Evolutionary conservation across 2,888 invertebrate genomes (phyloP).

Genomic region (Ellobium chinense): DNA sequence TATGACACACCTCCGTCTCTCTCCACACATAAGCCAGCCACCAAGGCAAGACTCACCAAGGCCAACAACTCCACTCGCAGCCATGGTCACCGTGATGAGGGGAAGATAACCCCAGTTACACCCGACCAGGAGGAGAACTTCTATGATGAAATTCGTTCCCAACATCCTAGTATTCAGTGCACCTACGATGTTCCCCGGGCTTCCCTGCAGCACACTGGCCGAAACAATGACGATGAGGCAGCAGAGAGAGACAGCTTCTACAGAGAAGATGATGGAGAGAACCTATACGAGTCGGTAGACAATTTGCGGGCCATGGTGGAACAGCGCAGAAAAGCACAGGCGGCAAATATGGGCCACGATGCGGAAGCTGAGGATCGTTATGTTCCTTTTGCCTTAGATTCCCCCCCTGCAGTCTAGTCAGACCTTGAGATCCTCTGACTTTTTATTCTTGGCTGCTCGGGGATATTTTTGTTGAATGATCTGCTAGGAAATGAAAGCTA

Average conservation of each 20-base stretch:
- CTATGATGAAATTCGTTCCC: slow-evolving; percentile 3
- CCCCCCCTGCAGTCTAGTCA: neutral
- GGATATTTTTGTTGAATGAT: too few relatives aligned
- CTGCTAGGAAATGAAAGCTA: too few relatives aligned
- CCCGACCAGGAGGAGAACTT: neutral
- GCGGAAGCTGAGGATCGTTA: slow-evolving; percentile 32
- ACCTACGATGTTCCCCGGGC: slow-evolving; percentile 37
- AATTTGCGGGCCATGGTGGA: slow-evolving; percentile 28
- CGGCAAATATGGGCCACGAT: neutral
- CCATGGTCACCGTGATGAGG: neutral
- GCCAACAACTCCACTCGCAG: neutral
- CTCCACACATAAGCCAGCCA: neutral
- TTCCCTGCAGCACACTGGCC: neutral
- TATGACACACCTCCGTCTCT: slow-evolving; percentile 37
- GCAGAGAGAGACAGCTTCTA: slow-evolving; percentile 27
- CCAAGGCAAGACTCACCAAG: neutral
- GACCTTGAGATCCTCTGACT: too few relatives aligned
- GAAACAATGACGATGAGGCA: neutral
- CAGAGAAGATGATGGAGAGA: slow-evolving; percentile 36
- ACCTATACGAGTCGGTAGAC: slow-evolving; percentile 50
- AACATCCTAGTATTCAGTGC: neutral
- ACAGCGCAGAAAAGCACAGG: neutral
- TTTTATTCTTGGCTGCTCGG: too few relatives aligned
- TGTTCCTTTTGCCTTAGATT: slow-evolving; percentile 42
- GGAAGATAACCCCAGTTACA: neutral